Evolutionary conservation across 2,113 vertebrate genomes (phyloP).

Genomic region (Lophura nycthemera): DNA sequence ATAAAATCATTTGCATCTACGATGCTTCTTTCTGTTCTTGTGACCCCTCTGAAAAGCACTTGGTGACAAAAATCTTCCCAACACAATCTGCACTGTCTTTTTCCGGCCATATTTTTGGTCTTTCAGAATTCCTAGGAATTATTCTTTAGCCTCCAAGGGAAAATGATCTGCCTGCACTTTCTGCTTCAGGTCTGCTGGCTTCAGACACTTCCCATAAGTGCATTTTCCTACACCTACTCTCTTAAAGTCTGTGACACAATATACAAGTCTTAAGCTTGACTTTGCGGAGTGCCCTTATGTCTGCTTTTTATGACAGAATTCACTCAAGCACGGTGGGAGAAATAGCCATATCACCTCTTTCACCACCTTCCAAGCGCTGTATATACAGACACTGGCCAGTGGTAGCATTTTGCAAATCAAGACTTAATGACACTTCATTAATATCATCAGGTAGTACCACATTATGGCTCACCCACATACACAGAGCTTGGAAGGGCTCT

Average conservation of each 20-base stretch:
- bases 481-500: fast-evolving
- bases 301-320: background rate
- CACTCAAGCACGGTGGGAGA: no score
- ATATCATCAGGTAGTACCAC: no score
- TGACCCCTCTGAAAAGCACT: background rate
- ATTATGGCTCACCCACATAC: background rate
- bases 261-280: background rate
- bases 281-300: background rate
- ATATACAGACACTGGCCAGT: background rate
- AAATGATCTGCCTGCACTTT: background rate
- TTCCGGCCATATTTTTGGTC: background rate
- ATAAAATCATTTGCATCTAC: no score
- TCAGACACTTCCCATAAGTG: background rate
- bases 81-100: background rate
- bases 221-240: background rate
- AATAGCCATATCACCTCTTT: background rate
- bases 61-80: background rate
- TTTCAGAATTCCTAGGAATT: background rate
- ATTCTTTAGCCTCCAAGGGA: background rate
- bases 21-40: no score
- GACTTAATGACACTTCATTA: background rate
- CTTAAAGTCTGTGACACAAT: background rate
- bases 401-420: background rate
- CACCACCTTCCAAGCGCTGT: background rate
- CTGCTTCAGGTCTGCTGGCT: background rate